Conservation (phyloP, 2,797 vertebrate species). For the Gobionotothen gibberifrons region DNA sequence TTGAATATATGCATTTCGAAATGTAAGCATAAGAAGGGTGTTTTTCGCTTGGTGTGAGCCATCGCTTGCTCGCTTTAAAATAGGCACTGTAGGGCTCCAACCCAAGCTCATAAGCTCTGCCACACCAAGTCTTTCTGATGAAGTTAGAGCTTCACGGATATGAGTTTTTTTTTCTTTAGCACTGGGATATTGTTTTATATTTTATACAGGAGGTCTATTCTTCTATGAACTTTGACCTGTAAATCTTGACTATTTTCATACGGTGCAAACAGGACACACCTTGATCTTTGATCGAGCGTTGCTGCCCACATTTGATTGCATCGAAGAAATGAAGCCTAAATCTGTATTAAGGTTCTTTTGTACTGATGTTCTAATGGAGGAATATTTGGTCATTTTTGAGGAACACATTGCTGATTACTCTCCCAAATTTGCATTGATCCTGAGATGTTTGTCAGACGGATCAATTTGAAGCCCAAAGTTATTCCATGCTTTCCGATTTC, state of each 20-base stretch:
- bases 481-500: constrained; percentile 37
- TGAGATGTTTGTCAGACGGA: constrained; percentile 21
- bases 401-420: constrained; percentile 31
- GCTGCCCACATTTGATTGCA: constrained; percentile 58
- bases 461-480: constrained; percentile 40
- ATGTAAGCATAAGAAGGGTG: constrained; percentile 92
- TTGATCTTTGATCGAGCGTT: constrained; percentile 39
- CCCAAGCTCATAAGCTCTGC: constrained; percentile 67
- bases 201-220: constrained; percentile 79
- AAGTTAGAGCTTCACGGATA: constrained; percentile 75
- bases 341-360: constrained; percentile 62
- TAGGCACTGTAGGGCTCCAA: constrained; percentile 62
- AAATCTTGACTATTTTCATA: constrained; percentile 78
- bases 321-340: constrained; percentile 55
- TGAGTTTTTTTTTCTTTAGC: constrained; percentile 70
- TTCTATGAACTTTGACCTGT: constrained; percentile 76
- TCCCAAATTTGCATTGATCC: constrained; percentile 43
- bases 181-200: constrained; percentile 76
- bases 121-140: constrained; percentile 67
- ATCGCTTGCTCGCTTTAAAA: constrained; percentile 75
- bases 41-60: constrained; percentile 82
- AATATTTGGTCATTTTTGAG: constrained; percentile 61
- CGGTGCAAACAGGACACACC: constrained; percentile 61
- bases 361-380: constrained; percentile 53
- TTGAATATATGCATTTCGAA: constrained; percentile 99